Evolutionary conservation across 2,888 invertebrate species (phyloP).

Genomic region (Magallana nippona): DNA sequence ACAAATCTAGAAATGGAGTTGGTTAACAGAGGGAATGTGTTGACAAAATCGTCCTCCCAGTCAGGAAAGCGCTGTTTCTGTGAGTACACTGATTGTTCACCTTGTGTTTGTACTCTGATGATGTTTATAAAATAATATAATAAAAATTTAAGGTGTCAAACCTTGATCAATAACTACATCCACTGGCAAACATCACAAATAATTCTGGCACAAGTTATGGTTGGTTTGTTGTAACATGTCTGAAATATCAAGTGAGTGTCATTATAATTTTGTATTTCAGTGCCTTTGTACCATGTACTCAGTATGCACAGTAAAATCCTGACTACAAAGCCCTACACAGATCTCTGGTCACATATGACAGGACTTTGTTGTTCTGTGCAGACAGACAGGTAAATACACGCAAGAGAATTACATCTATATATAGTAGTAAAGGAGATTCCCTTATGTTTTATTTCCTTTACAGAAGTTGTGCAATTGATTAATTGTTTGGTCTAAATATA

Average conservation of each 20-base stretch:
- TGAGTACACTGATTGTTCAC: slow-evolving; percentile 56
- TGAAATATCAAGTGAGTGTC: not conserved
- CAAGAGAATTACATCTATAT: not conserved
- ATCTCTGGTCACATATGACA: slow-evolving; percentile 79
- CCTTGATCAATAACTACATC: too few relatives aligned
- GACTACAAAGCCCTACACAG: slow-evolving; percentile 81
- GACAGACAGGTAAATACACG: slow-evolving; percentile 62
- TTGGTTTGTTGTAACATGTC: too few relatives aligned
- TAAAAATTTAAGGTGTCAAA: too few relatives aligned
- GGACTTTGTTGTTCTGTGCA: slow-evolving; percentile 70
- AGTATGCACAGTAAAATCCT: slow-evolving; percentile 91
- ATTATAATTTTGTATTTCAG: slow-evolving; percentile 81
- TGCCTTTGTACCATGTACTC: slow-evolving; percentile 92
- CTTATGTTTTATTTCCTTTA: too few relatives aligned
- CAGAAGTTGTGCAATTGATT: too few relatives aligned
- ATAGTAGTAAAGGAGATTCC: too few relatives aligned
- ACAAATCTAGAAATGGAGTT: slow-evolving; percentile 96
- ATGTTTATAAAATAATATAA: too few relatives aligned
- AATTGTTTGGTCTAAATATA: too few relatives aligned
- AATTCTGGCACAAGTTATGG: too few relatives aligned
- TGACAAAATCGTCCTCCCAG: slow-evolving; percentile 55
- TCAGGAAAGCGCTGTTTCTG: slow-evolving; percentile 68
- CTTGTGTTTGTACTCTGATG: too few relatives aligned
- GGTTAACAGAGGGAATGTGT: slow-evolving; percentile 87
- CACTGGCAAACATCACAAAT: too few relatives aligned